Evolutionary conservation across 2,113 vertebrate genomes (phyloP).

Genomic region (Conger conger): DNA sequence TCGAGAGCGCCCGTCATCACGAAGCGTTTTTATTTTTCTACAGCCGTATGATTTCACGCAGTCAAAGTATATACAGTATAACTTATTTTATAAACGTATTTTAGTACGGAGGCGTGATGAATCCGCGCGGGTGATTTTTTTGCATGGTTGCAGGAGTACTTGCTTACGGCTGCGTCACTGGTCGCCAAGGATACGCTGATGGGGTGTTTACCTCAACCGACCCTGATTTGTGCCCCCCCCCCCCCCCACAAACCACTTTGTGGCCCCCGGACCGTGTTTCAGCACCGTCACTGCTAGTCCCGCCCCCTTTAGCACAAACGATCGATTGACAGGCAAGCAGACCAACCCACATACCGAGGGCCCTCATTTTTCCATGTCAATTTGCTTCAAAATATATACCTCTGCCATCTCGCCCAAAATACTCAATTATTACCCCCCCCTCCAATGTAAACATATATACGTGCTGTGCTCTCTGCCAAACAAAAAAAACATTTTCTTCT

Average conservation of each 20-base stretch:
- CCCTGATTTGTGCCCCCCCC: no score
- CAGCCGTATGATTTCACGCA: neutral
- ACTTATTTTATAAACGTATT: conserved; percentile 8
- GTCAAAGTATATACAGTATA: conserved; percentile 20
- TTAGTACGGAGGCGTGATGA: neutral
- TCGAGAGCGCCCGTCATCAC: neutral
- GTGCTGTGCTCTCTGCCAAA: neutral
- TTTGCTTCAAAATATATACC: neutral
- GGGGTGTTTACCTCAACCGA: no score
- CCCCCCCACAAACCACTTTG: no score
- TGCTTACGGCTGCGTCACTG: neutral
- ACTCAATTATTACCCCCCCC: neutral
- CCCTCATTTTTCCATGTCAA: neutral
- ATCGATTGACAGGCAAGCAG: neutral
- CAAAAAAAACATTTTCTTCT: neutral
- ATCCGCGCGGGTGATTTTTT: neutral
- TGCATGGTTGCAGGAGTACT: neutral
- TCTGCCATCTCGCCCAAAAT: neutral
- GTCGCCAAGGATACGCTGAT: neutral
- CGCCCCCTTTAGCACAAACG: neutral
- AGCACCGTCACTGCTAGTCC: neutral
- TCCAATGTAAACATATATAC: neutral
- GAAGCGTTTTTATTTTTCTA: conserved; percentile 8
- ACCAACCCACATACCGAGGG: neutral
- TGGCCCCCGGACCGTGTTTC: neutral